These are phyloP conservation scores for Crotophaga sulcirostris DNA, from an alignment of 2,113 vertebrate genomes.

Conservation along the genomic window DNA sequence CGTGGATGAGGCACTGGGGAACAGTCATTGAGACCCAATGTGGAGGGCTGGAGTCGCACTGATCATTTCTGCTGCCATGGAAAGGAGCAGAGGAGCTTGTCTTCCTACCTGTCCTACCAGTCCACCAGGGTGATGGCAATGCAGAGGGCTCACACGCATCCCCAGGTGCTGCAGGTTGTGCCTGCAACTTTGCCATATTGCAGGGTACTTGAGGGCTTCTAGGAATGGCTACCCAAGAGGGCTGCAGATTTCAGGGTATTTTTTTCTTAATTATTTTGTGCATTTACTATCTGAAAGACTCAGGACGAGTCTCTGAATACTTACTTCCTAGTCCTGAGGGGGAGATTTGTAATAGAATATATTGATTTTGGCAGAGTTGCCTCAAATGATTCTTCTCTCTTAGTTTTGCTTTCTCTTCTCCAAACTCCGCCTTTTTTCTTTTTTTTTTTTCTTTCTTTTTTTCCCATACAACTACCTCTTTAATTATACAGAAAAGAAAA, in stretches of 20 bases:
- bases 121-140: neutral
- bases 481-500: neutral
- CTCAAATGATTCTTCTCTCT: neutral
- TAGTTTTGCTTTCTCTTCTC: neutral
- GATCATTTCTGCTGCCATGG: neutral
- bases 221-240: neutral
- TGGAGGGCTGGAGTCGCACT: fast-evolving
- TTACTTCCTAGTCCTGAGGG: neutral
- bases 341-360: neutral
- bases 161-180: neutral
- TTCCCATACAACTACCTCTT: neutral
- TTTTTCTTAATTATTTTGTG: neutral
- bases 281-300: neutral
- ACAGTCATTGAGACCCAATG: neutral
- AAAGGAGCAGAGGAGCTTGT: fast-evolving
- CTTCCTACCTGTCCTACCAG: neutral
- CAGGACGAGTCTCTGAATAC: neutral
- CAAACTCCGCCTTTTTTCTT: fast-evolving
- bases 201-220: neutral
- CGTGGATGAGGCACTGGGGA: neutral
- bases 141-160: neutral
- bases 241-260: neutral
- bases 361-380: slow-evolving; percentile 17
- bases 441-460: neutral
- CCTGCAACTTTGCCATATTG: no score